phyloP scores from a whole-genome alignment of 2,797 vertebrate genomes.

The Cyclura pinguis region DNA sequence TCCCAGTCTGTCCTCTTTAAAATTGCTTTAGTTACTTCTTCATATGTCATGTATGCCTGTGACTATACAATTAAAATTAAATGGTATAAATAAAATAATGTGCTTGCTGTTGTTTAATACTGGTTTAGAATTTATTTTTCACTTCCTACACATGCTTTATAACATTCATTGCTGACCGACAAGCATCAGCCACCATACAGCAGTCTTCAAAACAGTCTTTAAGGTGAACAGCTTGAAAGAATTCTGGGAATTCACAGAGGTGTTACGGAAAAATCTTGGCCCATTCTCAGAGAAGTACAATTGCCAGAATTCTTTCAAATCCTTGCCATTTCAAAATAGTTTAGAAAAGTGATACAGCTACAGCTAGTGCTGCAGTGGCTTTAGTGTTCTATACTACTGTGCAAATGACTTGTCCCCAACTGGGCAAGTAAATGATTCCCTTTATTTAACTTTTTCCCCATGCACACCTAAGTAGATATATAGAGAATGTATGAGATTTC shows the following conservation, averaged over 20 bases:
- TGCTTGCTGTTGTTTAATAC: background rate
- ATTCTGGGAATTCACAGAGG: background rate
- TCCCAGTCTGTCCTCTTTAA: background rate
- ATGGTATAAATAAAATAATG: background rate
- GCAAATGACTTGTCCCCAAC: too few relatives aligned
- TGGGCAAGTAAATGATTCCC: too few relatives aligned
- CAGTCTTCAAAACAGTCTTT: background rate
- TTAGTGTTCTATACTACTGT: too few relatives aligned
- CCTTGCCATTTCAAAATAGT: background rate
- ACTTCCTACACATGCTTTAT: background rate
- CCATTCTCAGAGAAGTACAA: background rate
- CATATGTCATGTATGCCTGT: background rate
- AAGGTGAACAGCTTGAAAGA: background rate
- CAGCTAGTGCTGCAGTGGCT: too few relatives aligned
- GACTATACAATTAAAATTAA: background rate
- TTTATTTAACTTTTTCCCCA: too few relatives aligned
- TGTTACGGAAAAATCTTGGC: background rate
- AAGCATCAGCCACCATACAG: background rate
- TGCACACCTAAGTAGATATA: too few relatives aligned
- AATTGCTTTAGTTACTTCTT: background rate
- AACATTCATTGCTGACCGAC: background rate
- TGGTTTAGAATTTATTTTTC: background rate
- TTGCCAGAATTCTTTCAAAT: background rate
- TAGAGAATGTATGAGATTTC: too few relatives aligned
- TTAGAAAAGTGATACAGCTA: background rate